Evolutionary conservation across 2,888 invertebrate genomes (phyloP), one percentile per base, ranked within the genome.

Genomic region (Metacarcinus magister): DNA sequence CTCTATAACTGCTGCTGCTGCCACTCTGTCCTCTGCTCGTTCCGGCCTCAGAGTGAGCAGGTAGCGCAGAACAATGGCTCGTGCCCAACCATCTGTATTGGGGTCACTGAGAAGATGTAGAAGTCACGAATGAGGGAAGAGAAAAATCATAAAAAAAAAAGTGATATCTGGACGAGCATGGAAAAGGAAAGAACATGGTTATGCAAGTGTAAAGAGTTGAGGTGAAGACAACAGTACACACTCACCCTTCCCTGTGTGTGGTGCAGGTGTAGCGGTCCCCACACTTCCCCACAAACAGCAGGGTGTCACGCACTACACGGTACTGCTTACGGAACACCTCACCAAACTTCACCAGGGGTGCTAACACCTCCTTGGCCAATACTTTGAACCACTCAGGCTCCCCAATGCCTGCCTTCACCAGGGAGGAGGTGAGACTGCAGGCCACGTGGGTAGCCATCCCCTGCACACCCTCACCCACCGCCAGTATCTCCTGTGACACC

Each of bases 321-420:
- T 92, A 54, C 87, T 96, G 96, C 92, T 96, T 96, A 10, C 96
- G 94, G 48, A 90, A 94, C 2, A 96, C 96, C 54, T 28, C 46
- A 19, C 96, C 96, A 94, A 96, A 96, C 92, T 92, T 96, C 0
- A 94, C 39, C 43, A 96, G 43, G 5, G 92, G 91, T 19, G 92
- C 94, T 48, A 94, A n/a, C 5, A 96, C 87, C 32, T 96, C 94
- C 28, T 60, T 75, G 28, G 94, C 87, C 67, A 94, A 16, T 7
- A 91, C 16, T 13, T 28, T 4, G 32, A 54, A 54, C 39, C 39
- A 44, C 16, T 23, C 87, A 89, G 94, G 75, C 10, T 39, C 46
- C 23, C 93, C 28, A 16, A 67, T 32, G 43, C 32, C 67, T 10
- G 44, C 19, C 54, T 67, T 94, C 16, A n/a, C 54, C 19, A 96